Evolutionary conservation across 2,113 vertebrate genomes (phyloP).

Genomic region (Pholis gunnellus): DNA sequence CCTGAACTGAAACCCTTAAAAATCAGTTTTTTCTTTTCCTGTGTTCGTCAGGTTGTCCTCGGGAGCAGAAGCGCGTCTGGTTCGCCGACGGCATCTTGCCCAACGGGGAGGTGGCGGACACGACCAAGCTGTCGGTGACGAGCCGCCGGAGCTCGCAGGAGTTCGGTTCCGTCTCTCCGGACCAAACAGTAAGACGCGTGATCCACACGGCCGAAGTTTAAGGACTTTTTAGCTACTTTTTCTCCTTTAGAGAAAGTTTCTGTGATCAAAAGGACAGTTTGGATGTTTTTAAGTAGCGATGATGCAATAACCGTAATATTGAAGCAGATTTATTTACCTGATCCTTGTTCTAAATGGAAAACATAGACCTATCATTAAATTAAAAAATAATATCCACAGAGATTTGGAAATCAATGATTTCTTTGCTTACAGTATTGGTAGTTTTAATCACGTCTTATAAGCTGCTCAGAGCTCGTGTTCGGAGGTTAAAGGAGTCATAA

Average conservation of each 20-base stretch:
- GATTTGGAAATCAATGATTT: no score
- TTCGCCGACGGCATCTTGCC: constrained; percentile 97
- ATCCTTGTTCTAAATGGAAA: no score
- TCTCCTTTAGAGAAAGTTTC: background rate
- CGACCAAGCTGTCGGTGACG: constrained; percentile 86
- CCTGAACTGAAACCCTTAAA: background rate
- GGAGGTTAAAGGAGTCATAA: no score
- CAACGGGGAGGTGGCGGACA: constrained; percentile 94
- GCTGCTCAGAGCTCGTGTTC: no score
- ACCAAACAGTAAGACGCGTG: constrained; percentile 69
- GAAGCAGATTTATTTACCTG: no score
- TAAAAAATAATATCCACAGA: no score
- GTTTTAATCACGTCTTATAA: no score
- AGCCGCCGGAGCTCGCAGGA: constrained; percentile 86
- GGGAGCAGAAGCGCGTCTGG: constrained; percentile 94
- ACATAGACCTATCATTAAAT: no score
- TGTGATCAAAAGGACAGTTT: background rate
- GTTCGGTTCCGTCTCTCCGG: constrained; percentile 69
- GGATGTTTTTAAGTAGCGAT: no score
- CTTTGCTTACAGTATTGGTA: no score
- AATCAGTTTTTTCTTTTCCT: background rate
- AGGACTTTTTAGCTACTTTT: background rate
- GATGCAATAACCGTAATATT: no score
- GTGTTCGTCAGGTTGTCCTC: constrained; percentile 83
- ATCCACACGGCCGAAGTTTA: background rate